Evolutionary conservation across 2,113 vertebrate genomes (phyloP).

Genomic region (Vombatus ursinus): DNA sequence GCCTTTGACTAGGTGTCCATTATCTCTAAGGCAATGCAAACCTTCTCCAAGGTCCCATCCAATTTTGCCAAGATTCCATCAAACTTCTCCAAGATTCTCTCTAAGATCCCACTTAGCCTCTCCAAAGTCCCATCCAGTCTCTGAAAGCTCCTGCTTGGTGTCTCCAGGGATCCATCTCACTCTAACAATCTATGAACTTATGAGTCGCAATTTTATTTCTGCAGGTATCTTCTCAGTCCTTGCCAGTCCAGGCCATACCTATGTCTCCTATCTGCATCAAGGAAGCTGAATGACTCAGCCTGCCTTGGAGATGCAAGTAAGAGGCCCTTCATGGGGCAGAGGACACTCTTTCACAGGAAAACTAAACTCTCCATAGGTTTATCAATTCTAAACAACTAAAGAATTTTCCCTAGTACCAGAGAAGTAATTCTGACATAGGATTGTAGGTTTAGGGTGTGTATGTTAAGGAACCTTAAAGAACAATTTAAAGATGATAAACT

Average conservation of each 20-base stretch:
- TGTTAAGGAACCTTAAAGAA: not conserved
- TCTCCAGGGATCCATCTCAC: not conserved
- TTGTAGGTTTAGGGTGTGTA: not conserved
- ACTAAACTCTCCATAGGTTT: not conserved
- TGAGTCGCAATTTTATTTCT: not conserved
- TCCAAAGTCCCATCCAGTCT: not conserved
- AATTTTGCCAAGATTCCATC: not conserved
- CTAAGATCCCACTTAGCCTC: not conserved
- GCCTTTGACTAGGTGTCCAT: not conserved
- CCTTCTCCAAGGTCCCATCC: not conserved
- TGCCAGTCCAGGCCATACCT: not conserved
- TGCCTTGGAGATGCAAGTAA: not conserved
- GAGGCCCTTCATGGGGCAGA: not conserved
- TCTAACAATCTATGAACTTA: not conserved
- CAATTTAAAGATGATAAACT: not conserved
- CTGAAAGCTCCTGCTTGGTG: not conserved
- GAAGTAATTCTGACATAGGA: not conserved
- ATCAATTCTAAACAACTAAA: not conserved
- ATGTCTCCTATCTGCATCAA: not conserved
- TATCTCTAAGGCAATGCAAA: not conserved
- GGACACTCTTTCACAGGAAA: not conserved
- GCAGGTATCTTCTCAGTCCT: not conserved
- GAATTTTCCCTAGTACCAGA: not conserved
- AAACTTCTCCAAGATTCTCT: not conserved
- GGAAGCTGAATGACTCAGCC: not conserved